These are phyloP conservation scores for Triplophysa siluroides DNA, from an alignment of 2,113 vertebrate genomes.

Conservation along the genomic window DNA sequence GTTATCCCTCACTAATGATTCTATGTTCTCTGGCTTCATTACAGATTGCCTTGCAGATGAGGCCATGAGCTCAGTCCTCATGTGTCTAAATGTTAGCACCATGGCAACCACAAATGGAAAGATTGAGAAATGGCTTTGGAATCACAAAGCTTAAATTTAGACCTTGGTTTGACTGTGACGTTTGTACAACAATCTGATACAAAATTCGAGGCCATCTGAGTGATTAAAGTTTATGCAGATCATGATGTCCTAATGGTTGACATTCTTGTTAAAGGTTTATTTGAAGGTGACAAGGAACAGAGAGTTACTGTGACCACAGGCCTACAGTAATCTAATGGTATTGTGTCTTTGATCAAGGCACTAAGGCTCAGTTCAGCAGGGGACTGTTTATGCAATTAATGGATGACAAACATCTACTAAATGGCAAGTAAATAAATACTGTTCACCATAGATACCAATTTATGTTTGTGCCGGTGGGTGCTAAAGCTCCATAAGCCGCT, in stretches of 20 bases:
- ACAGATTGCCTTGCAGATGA: neutral
- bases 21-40: conserved; percentile 14
- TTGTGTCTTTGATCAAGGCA: conserved; percentile 12
- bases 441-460: too few relatives aligned
- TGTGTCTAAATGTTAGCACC: conserved; percentile 3
- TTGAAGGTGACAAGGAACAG: neutral
- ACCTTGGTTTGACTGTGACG: neutral
- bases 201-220: neutral
- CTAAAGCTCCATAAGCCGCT: too few relatives aligned
- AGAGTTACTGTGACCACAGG: neutral
- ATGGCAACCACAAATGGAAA: conserved; percentile 20
- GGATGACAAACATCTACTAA: neutral
- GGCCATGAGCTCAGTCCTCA: conserved; percentile 14
- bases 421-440: neutral
- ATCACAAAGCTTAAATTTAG: conserved; percentile 23
- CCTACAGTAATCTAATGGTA: neutral
- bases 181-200: neutral
- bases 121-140: conserved; percentile 17
- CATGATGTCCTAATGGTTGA: neutral
- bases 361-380: neutral
- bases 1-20: conserved; percentile 31
- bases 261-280: neutral
- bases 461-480: too few relatives aligned
- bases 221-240: neutral
- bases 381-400: conserved; percentile 3